Evolutionary conservation across 2,797 vertebrate genomes (phyloP).

Genomic region (Eutrigla gurnardus): DNA sequence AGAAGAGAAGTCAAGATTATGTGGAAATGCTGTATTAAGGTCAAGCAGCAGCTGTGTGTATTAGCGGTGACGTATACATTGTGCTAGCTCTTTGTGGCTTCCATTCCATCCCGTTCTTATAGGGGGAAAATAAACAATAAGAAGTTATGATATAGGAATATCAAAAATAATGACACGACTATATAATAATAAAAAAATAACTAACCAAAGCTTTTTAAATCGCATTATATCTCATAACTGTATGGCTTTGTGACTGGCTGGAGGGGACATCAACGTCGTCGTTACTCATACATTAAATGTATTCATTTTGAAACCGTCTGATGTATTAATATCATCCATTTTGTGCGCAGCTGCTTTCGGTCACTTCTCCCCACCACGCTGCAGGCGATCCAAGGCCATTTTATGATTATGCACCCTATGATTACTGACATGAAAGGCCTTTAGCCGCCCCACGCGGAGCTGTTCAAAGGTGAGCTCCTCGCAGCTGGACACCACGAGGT

Average conservation of each 20-base stretch:
- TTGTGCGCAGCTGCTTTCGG: conserved; percentile 22
- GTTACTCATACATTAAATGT: neutral
- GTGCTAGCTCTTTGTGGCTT: neutral
- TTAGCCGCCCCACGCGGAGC: conserved; percentile 42
- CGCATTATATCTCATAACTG: neutral
- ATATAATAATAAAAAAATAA: neutral
- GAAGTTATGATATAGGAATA: neutral
- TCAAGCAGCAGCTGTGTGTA: conserved; percentile 2
- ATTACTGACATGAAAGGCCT: conserved; percentile 71
- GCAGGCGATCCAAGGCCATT: conserved; percentile 40
- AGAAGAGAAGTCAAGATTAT: conserved; percentile 63
- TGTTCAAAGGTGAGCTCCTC: conserved; percentile 69
- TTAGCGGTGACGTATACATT: neutral
- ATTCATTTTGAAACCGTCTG: neutral
- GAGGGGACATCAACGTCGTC: neutral
- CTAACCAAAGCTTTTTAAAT: neutral
- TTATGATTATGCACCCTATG: conserved; percentile 56
- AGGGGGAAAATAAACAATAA: neutral
- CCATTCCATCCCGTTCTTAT: no score
- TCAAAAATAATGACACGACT: neutral
- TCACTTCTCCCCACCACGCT: conserved; percentile 26
- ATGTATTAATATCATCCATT: neutral
- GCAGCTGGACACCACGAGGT: conserved; percentile 63
- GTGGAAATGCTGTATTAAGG: conserved; percentile 47
- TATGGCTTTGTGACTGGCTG: no score